Conservation (phyloP, 2,888 invertebrate species). For the Iselma pallidipennis region DNA sequence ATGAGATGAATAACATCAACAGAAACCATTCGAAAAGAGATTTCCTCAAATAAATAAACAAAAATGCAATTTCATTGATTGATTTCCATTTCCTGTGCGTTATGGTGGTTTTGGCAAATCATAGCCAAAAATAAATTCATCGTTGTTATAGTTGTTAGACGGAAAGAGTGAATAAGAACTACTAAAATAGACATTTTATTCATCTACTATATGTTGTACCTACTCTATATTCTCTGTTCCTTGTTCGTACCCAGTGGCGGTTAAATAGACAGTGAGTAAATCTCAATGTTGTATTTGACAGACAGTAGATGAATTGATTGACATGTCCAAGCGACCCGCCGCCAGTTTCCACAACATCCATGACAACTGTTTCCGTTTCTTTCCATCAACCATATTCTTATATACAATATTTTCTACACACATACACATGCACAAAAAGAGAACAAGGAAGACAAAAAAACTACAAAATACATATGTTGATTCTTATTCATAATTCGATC, state of each 20-base stretch:
- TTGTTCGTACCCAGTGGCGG: slow-evolving; percentile 6
- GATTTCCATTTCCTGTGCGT: background rate
- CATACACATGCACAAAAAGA: slow-evolving; percentile 13
- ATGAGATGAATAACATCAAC: too few relatives aligned
- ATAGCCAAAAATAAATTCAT: background rate
- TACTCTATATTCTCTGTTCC: background rate
- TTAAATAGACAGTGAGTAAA: slow-evolving; percentile 24
- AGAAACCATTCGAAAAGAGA: background rate
- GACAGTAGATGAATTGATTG: slow-evolving; percentile 18
- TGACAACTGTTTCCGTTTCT: slow-evolving; percentile 30
- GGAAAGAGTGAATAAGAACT: too few relatives aligned
- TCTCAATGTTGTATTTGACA: slow-evolving; percentile 23
- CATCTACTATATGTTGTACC: too few relatives aligned
- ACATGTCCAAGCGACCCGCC: slow-evolving; percentile 26
- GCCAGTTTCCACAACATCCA: slow-evolving; percentile 20
- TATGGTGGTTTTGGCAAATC: background rate
- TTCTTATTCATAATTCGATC: background rate
- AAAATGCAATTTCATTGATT: background rate
- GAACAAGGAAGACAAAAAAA: background rate
- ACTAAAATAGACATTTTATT: background rate
- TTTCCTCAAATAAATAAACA: background rate
- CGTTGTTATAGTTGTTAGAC: background rate
- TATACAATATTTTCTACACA: too few relatives aligned
- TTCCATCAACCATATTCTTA: slow-evolving; percentile 18
- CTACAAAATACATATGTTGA: background rate